Conservation (phyloP, 2,888 invertebrate genomes). For the Arrhopalites spinosus region DNA sequence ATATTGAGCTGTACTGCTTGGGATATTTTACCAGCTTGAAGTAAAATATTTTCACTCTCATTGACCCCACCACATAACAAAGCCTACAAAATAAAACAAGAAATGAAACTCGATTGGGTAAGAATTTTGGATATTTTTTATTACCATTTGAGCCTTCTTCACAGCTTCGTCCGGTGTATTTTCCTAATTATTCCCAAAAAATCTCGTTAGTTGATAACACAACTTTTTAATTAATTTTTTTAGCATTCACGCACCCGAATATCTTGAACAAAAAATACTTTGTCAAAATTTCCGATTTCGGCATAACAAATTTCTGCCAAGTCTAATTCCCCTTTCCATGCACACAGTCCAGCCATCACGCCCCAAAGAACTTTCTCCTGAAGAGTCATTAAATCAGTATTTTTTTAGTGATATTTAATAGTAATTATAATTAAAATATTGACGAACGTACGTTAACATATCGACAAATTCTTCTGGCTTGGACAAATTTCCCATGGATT, state of each 20-base stretch:
- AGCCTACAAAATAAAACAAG: conserved; percentile 59
- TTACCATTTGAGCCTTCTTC: conserved; percentile 68
- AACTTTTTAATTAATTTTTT: too few relatives aligned
- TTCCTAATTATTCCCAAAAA: too few relatives aligned
- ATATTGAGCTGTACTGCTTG: conserved; percentile 75
- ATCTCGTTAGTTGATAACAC: too few relatives aligned
- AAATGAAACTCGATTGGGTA: too few relatives aligned
- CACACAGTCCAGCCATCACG: conserved; percentile 88
- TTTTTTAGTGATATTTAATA: not conserved
- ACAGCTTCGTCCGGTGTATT: conserved; percentile 64
- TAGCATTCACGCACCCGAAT: conserved; percentile 67
- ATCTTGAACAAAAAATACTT: conserved; percentile 82
- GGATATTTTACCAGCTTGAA: conserved; percentile 71
- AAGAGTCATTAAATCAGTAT: not conserved
- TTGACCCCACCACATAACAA: conserved; percentile 70
- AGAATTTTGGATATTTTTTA: too few relatives aligned
- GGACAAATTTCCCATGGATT: conserved; percentile 79
- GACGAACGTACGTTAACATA: conserved; percentile 65
- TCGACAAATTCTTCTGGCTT: conserved; percentile 79
- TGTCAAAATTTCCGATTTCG: conserved; percentile 82
- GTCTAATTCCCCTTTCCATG: conserved; percentile 80
- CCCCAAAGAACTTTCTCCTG: conserved; percentile 75
- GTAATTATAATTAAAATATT: not conserved
- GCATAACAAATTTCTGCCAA: conserved; percentile 96
- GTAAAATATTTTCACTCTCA: conserved; percentile 73